These are phyloP conservation scores for Eugnorisma glareosa DNA, from an alignment of 2,888 invertebrate genomes.

Conservation along the genomic window DNA sequence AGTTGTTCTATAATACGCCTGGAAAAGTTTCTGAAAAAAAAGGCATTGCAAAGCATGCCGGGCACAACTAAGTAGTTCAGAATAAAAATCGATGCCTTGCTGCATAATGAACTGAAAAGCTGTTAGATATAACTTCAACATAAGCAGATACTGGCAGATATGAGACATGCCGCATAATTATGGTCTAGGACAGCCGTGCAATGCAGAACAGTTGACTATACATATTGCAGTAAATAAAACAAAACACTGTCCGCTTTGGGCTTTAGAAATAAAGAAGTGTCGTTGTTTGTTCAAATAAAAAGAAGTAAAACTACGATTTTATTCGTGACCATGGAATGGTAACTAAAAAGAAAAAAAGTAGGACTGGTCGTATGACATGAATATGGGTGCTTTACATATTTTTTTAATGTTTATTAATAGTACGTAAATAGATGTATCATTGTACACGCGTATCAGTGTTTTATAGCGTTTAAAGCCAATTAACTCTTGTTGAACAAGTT, in stretches of 20 bases:
- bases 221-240: neutral
- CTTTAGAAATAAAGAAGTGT: neutral
- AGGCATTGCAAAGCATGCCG: neutral
- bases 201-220: neutral
- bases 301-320: neutral
- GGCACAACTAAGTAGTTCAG: neutral
- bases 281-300: neutral
- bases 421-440: slow-evolving; percentile 33
- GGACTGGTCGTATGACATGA: neutral
- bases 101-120: slow-evolving; percentile 22
- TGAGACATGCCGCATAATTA: neutral
- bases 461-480: slow-evolving; percentile 59
- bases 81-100: slow-evolving; percentile 4
- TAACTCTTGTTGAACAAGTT: slow-evolving; percentile 64
- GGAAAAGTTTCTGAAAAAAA: too few relatives aligned
- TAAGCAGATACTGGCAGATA: slow-evolving; percentile 32
- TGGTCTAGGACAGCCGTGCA: neutral
- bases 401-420: slow-evolving; percentile 9
- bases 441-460: slow-evolving; percentile 48
- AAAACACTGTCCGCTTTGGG: neutral
- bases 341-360: neutral
- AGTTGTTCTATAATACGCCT: too few relatives aligned
- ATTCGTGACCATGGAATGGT: too few relatives aligned
- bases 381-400: slow-evolving; percentile 24
- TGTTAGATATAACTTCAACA: slow-evolving; percentile 28